Evolutionary conservation across 2,113 vertebrate species (phyloP), one percentile per base, ranked within the genome.

Genomic region (Acinonyx jubatus): DNA sequence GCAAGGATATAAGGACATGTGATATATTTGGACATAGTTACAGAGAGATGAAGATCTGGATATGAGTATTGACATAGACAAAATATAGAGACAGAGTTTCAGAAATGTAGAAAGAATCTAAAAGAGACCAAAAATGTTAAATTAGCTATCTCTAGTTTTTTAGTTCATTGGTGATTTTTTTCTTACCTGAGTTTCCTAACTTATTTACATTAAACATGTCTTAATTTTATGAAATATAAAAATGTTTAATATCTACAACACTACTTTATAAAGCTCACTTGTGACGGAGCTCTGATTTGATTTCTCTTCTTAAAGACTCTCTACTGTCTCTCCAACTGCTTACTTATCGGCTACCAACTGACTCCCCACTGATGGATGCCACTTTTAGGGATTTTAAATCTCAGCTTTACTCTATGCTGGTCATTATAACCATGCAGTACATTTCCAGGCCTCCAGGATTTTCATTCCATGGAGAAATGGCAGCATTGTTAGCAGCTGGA

Each of bases 401-500:
- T 97, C 93, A 91, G 69, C 76, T 45, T 88, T 55, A 8, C 36
- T 92, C 45, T 48, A 33, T 23, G 25, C 5, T 18, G 91, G 38
- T 87, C 89, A 74, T 96, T 96, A 86, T 86, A 95, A 88, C 45
- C 19, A 27, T 10, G 45, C 52, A 86, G 33, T 63, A 36, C 78
- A 55, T 93, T 96, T 94, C 66, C 85, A 88, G 96, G 74, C 87
- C 94, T 83, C 94, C 82, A 63, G 84, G 71, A 79, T 89, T 95
- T 95, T 96, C 81, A 61, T 81, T 83, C 86, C 9, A 27, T 80
- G 78, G 78, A 94, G 89, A 97, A 94, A 95, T 38, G 68, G 48
- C 36, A 25, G 89, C 96, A 97, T 97, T 95, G 95, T 86, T 97
- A 96, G 91, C 97, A 98, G 96, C 96, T 98, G 97, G 89, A 83